Base-by-base conservation (phyloP, 2,797 vertebrate species). In the Thripadectes ignobilis region DNA sequence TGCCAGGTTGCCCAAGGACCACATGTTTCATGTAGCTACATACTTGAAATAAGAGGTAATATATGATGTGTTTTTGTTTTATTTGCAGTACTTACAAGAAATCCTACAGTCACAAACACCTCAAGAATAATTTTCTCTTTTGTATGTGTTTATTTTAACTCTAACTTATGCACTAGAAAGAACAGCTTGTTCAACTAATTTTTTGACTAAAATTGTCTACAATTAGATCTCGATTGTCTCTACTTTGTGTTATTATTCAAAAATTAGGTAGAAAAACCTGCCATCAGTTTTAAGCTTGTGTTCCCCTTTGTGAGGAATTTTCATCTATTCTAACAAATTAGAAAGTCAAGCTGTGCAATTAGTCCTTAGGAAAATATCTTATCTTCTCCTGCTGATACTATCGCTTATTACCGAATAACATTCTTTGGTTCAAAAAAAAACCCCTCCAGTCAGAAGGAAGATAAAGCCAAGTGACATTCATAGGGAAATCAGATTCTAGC, bases 341-440 rank as follows among this genome's bases (percentile, higher is more conserved):
- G 63, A 68, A 94, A 91, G 12, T 85, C 94, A 87, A 63, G 55
- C 84, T 94, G 91, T 45, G 63, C 77, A 79, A 91, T 82, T 94
- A 91, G 55, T 76, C 26, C 36, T 67, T 59, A 73, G 67, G 71
- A 89, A 36, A 91, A 79, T 81, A 89, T 30, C 36, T 91, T 92
- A 55, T 92, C 66, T 92, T 84, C 38, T 92, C 45, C 83, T 73
- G 66, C n/a, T n/a, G 84, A 73, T 89, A 13, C 21, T 54, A 79
- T 76, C 34, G 3, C 36, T 89, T 96, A 48, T 67, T 83, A 22
- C 13, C 9, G 13, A 88, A 34, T 54, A 78, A 61, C 19, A 29
- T 36, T 72, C 34, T 68, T n/a, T 54, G 9, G 19, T 58, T 86
- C 41, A 45, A 81, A 88, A 78, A 78, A 66, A 41, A 1, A 1